phyloP scores from a whole-genome alignment of 2,888 invertebrate genomes.

The Dicycla oo region DNA sequence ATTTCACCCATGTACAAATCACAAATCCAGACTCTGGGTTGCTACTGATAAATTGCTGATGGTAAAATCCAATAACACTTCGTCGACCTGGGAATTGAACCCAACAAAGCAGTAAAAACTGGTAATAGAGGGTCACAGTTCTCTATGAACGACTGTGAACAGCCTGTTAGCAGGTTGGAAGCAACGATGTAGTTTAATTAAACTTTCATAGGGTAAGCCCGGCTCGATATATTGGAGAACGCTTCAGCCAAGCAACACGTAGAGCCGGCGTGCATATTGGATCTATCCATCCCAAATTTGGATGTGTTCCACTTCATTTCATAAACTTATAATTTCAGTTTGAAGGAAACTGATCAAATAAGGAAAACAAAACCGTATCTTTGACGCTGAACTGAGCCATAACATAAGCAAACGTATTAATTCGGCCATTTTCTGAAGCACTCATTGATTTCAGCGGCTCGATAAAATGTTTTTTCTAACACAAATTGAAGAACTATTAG shows the following conservation, averaged over 20 bases:
- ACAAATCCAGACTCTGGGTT: background rate
- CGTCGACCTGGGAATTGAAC: background rate
- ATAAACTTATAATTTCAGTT: background rate
- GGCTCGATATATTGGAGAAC: background rate
- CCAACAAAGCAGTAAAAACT: background rate
- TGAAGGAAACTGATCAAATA: conserved; percentile 2
- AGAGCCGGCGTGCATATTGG: background rate
- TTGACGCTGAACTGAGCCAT: background rate
- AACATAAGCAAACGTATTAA: background rate
- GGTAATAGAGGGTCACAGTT: background rate
- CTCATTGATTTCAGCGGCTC: conserved; percentile 16
- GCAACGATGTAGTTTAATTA: background rate
- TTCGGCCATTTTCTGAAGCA: background rate
- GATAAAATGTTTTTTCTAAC: conserved; percentile 22
- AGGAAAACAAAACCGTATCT: background rate
- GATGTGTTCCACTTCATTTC: conserved; percentile 14
- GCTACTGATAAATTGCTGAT: too few relatives aligned
- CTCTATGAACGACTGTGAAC: background rate
- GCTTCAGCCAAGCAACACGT: background rate
- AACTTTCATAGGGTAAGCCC: conserved; percentile 8
- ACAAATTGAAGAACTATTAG: conserved; percentile 17
- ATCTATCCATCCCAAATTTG: conserved; percentile 4
- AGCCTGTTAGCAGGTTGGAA: background rate
- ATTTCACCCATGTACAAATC: background rate
- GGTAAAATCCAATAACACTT: background rate